Evolutionary conservation across 1,140 invertebrate genomes (phyloP), one percentile per base, ranked within the genome.

Genomic region (Magallana ariakensis): DNA sequence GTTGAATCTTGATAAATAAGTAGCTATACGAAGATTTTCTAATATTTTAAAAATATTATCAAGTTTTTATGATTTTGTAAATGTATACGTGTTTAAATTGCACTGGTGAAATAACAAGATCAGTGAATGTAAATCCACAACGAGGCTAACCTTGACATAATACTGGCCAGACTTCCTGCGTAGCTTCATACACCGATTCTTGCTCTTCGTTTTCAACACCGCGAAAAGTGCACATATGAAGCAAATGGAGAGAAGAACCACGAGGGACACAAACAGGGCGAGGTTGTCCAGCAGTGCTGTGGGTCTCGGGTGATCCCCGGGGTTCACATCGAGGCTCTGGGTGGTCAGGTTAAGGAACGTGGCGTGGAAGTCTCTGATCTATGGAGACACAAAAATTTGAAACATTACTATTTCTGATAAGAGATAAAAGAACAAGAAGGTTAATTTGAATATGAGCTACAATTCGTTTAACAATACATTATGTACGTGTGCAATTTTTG

Each of bases 141-240:
- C 33, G 33, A 46, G 33, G 9, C 19, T 26, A 33, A 75, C 66
- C 66, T 75, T 75, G 11, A 75, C 66, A 26, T 75, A 75, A 26
- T 75, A 75, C 9, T 75, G 66, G 2, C 66, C 66, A 3, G 66
- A 75, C 66, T 75, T 75, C 15, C 66, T 75, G 22, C 66, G 66
- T 19, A 75, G 66, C 11, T 75, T 75, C 66, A 75, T 75, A 75
- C 66, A 75, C 7, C 66, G 66, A 26, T 75, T 75, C 10, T 75
- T 75, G 66, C 66, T 75, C 11, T 75, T 75, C 22, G 15, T 26
- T 33, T 75, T 75, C 66, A 75, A 26, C 13, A 75, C 9, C 22
- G 19, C 66, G 10, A 75, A 26, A 19, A 75, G 22, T 11, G 22
- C 22, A 26, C 66, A 75, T 2, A 75, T 26, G 22, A 75, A 11